Evolutionary conservation across 2,888 invertebrate genomes (phyloP).

Genomic region (Emesis furor): DNA sequence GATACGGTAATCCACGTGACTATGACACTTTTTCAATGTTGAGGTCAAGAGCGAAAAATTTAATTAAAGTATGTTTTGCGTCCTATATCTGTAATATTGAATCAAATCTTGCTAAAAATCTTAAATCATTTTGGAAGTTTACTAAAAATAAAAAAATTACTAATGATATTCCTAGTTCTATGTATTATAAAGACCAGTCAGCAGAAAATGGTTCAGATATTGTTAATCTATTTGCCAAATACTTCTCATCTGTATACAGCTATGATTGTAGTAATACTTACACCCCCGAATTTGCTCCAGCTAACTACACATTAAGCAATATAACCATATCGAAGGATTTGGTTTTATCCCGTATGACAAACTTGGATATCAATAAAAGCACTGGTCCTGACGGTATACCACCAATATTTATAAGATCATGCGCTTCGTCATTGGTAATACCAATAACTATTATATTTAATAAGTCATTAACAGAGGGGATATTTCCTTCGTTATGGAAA

Average conservation of each 20-base stretch:
- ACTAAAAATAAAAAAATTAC: slow-evolving; percentile 8
- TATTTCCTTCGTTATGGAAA: slow-evolving; percentile 44
- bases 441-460: slow-evolving; percentile 43
- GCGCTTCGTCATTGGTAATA: slow-evolving; percentile 16
- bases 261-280: too few species aligned
- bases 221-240: neutral
- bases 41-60: too few species aligned
- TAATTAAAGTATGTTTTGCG: too few species aligned
- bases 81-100: too few species aligned
- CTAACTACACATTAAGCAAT: too few species aligned
- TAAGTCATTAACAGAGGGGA: slow-evolving; percentile 32
- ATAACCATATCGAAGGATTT: too few species aligned
- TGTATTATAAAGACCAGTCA: neutral
- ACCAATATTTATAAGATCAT: slow-evolving; percentile 31
- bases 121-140: slow-evolving; percentile 22
- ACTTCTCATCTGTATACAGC: slow-evolving; percentile 18
- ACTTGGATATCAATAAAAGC: slow-evolving; percentile 14
- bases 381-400: slow-evolving; percentile 39
- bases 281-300: too few species aligned
- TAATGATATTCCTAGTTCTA: neutral
- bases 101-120: neutral
- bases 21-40: too few species aligned
- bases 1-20: neutral
- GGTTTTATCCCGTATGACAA: too few species aligned
- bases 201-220: neutral